Conservation (phyloP, 2,888 invertebrate species). For the Drosophila formosana region DNA sequence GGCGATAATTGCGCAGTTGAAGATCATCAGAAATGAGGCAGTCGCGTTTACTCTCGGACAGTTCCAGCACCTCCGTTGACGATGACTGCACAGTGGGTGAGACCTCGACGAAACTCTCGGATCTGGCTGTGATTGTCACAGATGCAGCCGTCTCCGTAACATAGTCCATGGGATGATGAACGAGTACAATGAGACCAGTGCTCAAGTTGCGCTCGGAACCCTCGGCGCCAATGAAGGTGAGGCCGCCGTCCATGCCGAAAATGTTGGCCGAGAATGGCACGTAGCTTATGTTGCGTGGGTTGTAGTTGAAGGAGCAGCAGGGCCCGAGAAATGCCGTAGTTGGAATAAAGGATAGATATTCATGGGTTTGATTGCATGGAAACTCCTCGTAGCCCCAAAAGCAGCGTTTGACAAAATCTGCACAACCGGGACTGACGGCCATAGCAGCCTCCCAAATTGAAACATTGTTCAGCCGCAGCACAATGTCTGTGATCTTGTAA, state of each 20-base stretch:
- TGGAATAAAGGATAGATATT: slow-evolving; percentile 82
- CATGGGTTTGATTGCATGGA: slow-evolving; percentile 80
- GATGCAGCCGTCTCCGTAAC: slow-evolving; percentile 82
- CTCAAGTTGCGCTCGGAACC: slow-evolving; percentile 82
- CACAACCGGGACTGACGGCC: slow-evolving; percentile 81
- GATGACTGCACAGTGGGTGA: slow-evolving; percentile 83
- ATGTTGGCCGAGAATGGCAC: slow-evolving; percentile 83
- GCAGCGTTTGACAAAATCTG: slow-evolving; percentile 84
- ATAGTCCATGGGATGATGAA: slow-evolving; percentile 85
- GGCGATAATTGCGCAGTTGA: slow-evolving; percentile 79
- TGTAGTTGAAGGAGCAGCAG: slow-evolving; percentile 85
- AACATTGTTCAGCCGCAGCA: slow-evolving; percentile 81
- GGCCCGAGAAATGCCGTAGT: slow-evolving; percentile 83
- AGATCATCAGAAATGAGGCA: slow-evolving; percentile 83
- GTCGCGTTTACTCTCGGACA: slow-evolving; percentile 82
- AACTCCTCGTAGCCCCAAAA: slow-evolving; percentile 83
- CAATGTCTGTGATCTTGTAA: slow-evolving; percentile 74
- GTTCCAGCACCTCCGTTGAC: slow-evolving; percentile 82
- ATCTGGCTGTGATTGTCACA: slow-evolving; percentile 82
- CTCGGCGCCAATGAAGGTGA: slow-evolving; percentile 83
- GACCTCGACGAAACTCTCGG: slow-evolving; percentile 84
- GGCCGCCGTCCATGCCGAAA: slow-evolving; percentile 83
- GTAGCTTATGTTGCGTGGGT: slow-evolving; percentile 82
- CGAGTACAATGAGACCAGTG: slow-evolving; percentile 83
- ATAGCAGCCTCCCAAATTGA: slow-evolving; percentile 81